Evolutionary conservation across 2,113 vertebrate genomes (phyloP), one percentile per base, ranked within the genome.

Genomic region (Periophthalmodon schlosseri): DNA sequence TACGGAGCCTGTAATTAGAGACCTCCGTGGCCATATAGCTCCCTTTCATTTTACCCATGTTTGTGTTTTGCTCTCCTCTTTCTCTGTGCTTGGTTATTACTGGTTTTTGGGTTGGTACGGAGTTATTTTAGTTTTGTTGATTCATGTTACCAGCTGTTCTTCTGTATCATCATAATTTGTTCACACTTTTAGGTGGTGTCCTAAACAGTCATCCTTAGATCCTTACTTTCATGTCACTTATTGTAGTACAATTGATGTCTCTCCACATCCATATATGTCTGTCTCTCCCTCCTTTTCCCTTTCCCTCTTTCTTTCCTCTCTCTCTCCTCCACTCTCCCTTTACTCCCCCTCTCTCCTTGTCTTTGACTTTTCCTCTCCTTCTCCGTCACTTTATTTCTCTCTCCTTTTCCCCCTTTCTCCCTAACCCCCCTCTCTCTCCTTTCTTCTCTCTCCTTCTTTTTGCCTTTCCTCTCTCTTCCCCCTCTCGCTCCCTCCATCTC

Each of bases 251-350:
- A 1, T 60, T 28, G 21, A 10, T 15, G 12, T n/a, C 56, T 57
- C 56, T 23, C 1, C 12, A 9, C 28, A 28, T 44, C 1, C 9
- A 44, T 44, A 44, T 10, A 44, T 44, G 10, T 44, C 39, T 44
- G 39, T 44, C 39, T 44, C 23, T 60, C 14, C 23, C 8, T n/a
- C n/a, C 91, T 87, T 89, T 82, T 84, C 78, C 72, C 76, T 84
- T 77, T 50, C 10, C 39, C 6, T 10, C 10, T 44, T 44, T 9
- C 39, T 10, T 11, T 1, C 49, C 28, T 70, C 73, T 61, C 76
- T 69, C 78, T 81, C 79, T 77, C 63, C 80, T 77, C 28, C 28
- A 28, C 28, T 28, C 28, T 28, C 28, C 28, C 28, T 28, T 28
- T 28, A 28, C 28, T 72, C 24, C 75, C 70, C 75, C 46, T 64